phyloP scores from a whole-genome alignment of 2,797 vertebrate genomes.

The Intellagama lesueurii region DNA sequence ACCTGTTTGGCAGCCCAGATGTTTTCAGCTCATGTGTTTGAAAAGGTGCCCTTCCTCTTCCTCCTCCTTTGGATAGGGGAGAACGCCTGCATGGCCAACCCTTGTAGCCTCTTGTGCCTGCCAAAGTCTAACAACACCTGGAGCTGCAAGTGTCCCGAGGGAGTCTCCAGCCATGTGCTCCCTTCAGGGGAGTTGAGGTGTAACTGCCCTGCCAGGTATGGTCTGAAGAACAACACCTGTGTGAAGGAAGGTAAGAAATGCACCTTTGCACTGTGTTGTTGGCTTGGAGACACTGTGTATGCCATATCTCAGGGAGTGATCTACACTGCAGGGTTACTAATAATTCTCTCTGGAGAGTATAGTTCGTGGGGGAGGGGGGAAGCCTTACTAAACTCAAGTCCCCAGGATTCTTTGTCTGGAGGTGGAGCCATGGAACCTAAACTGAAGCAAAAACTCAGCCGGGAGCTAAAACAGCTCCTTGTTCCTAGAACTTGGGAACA shows the following conservation, averaged over 20 bases:
- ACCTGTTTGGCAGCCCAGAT: no score
- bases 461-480: neutral
- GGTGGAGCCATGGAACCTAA: neutral
- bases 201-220: conserved; percentile 88
- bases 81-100: conserved; percentile 88
- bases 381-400: neutral
- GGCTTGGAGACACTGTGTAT: no score
- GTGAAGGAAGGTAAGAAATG: conserved; percentile 85
- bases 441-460: neutral
- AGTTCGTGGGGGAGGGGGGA: neutral
- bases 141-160: conserved; percentile 92
- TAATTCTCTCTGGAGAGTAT: neutral
- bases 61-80: conserved; percentile 77
- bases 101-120: conserved; percentile 93
- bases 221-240: conserved; percentile 86
- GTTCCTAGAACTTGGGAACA: neutral
- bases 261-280: neutral
- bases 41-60: neutral
- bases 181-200: conserved; percentile 87
- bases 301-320: neutral
- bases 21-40: neutral
- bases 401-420: no score
- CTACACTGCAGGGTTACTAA: neutral
- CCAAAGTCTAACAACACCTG: conserved; percentile 86
- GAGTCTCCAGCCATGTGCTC: conserved; percentile 78